Base-by-base conservation (phyloP, 2,113 vertebrate species). In the Leptosomus discolor region DNA sequence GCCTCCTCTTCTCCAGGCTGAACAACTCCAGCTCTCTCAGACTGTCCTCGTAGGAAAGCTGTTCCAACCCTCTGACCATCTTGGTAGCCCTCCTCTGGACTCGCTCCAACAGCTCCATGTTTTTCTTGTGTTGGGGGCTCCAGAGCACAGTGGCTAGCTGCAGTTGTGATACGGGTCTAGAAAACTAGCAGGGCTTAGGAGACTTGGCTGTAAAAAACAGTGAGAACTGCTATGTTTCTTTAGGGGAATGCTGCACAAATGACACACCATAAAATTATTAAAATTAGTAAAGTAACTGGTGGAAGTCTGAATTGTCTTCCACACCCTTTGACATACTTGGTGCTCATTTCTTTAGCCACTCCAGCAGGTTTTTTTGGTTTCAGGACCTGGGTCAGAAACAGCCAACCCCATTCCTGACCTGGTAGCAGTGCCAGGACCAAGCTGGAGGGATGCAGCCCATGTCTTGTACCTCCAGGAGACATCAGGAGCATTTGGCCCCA, bases 141-240 rank as follows among this genome's bases (percentile, higher is more conserved):
- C n/a, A n/a, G n/a, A n/a, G n/a, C 97, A 94, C 80, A 97, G 84
- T 68, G 97, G 90, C 93, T 92, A 93, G 37, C 95, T 95, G 58
- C 32, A 91, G 85, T 84, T 58, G 93, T 89, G 92, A 96, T 95
- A 94, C 0, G 19, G 69, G 69, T 41, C 88, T 84, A 88, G 67
- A 93, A 94, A 95, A 90, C 51, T 67, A 56, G 36, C 13, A 63
- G 11, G 20, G 24, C 17, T 86, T 78, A 53, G 39, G 57, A 85
- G 81, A 95, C 56, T 39, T 94, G 67, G 45, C 63, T 73, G 43
- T 45, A 93, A 96, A 79, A 84, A 82, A 5, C 13, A 94, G 78
- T 4, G 2, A 81, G 51, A 82, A 60, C 12, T 61, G 36, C 24
- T n/a, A 14, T 39, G 67, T 80, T 84, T 90, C 51, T 78, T 88